Conservation (phyloP, 2,888 invertebrate genomes). For the Trilocha varians region DNA sequence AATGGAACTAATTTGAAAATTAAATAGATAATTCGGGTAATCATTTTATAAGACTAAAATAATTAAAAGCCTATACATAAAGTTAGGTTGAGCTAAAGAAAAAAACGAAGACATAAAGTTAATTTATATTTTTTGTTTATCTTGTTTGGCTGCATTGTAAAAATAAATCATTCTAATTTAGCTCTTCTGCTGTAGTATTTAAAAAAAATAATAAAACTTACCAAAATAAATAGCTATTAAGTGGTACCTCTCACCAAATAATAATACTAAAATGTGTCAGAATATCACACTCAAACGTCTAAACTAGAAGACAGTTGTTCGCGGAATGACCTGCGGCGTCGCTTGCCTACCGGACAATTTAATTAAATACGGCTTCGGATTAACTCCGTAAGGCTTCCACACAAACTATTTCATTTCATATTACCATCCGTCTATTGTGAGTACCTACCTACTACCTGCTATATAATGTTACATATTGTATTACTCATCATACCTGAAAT, state of each 20-base stretch:
- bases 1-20: too few relatives aligned
- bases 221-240: too few relatives aligned
- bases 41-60: too few relatives aligned
- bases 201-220: too few relatives aligned
- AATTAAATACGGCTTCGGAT: conserved; percentile 73
- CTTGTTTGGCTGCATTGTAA: too few relatives aligned
- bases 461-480: conserved; percentile 12
- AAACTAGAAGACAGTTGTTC: conserved; percentile 33
- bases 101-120: too few relatives aligned
- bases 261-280: conserved; percentile 1
- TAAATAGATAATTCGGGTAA: too few relatives aligned
- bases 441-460: conserved; percentile 9
- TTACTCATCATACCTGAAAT: conserved; percentile 8
- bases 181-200: too few relatives aligned
- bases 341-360: conserved; percentile 59
- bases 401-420: conserved; percentile 64
- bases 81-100: too few relatives aligned
- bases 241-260: neutral
- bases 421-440: conserved; percentile 32
- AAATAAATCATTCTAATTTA: too few relatives aligned
- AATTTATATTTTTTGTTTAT: too few relatives aligned
- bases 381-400: conserved; percentile 62
- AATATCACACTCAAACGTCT: conserved; percentile 25
- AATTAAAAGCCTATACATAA: too few relatives aligned
- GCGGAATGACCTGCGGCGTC: conserved; percentile 46